These are phyloP conservation scores for Cephus nigrinus DNA, from an alignment of 2,888 invertebrate species.

Conservation along the genomic window DNA sequence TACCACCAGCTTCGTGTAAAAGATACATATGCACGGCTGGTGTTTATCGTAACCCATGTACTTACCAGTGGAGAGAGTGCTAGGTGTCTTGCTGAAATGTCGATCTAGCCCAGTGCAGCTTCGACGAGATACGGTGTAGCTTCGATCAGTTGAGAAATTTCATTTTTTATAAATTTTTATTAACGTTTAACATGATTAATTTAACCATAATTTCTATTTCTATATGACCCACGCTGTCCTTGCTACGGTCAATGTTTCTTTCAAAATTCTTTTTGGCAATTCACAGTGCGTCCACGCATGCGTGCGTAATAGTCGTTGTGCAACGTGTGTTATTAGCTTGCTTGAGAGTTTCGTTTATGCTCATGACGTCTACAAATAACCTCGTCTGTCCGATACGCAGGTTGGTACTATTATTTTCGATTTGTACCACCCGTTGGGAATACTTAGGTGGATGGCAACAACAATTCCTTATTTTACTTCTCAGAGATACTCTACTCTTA, in stretches of 20 bases:
- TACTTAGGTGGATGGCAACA: neutral
- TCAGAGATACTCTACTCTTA: neutral
- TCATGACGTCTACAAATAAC: neutral
- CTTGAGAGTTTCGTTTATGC: neutral
- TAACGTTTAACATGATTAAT: neutral
- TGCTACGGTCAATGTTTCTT: neutral
- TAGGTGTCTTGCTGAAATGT: neutral
- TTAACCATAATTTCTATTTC: neutral
- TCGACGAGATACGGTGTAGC: neutral
- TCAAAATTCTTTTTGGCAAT: neutral
- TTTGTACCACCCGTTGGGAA: neutral
- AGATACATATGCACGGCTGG: conserved; percentile 28
- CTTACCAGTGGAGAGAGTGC: neutral
- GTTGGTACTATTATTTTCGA: neutral
- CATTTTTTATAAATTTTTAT: neutral
- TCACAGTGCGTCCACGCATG: neutral
- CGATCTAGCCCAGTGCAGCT: neutral
- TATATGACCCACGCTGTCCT: neutral
- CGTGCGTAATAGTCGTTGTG: neutral
- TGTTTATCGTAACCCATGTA: neutral
- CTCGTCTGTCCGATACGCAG: neutral
- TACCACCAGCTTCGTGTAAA: conserved; percentile 29
- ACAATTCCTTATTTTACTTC: neutral
- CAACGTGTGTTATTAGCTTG: neutral
- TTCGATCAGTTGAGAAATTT: neutral